phyloP scores from a whole-genome alignment of 2,113 vertebrate genomes.

The Tenrec ecaudatus region DNA sequence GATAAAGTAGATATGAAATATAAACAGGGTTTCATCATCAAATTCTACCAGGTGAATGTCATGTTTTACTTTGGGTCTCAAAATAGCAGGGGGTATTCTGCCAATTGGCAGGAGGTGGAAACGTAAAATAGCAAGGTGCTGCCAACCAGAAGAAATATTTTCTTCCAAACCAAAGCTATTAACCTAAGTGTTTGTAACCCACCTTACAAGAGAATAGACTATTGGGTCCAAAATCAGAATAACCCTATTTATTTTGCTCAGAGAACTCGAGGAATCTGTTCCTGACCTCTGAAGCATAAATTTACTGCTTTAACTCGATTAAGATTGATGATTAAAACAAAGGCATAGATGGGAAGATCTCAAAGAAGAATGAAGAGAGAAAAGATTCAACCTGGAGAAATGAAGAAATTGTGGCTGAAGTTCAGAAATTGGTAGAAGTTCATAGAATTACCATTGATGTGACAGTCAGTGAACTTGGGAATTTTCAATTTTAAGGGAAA shows the following conservation, averaged over 20 bases:
- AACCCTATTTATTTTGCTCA: conserved; percentile 23
- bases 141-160: not conserved
- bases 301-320: conserved; percentile 28
- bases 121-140: conserved; percentile 2
- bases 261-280: not conserved
- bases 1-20: not conserved
- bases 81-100: not conserved
- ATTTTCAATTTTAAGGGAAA: too few relatives aligned
- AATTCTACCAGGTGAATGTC: not conserved
- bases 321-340: conserved; percentile 11
- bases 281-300: not conserved
- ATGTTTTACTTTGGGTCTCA: conserved; percentile 28
- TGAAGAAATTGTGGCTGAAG: too few relatives aligned
- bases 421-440: too few relatives aligned
- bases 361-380: too few relatives aligned
- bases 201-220: conserved; percentile 46
- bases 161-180: not conserved
- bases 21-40: not conserved
- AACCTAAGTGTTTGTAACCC: not conserved
- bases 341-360: not conserved
- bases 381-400: too few relatives aligned
- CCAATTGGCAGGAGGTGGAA: conserved; percentile 2
- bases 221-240: not conserved
- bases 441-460: too few relatives aligned
- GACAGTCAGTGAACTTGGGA: too few relatives aligned